Base-by-base conservation (phyloP, 2,888 invertebrate species). In the Pheosia tremula region DNA sequence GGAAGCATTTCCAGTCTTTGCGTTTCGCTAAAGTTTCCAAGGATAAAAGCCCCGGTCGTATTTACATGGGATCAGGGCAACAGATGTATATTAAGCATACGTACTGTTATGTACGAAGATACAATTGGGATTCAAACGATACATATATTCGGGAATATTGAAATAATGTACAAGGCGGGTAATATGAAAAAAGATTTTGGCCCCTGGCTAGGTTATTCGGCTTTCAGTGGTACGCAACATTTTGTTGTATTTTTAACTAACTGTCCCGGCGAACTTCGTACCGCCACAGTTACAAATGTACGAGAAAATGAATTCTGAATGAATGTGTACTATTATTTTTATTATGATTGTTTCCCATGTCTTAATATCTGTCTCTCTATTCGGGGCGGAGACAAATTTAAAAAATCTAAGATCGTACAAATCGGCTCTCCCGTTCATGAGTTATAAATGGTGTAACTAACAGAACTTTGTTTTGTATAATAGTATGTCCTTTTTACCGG, bases 1-100 rank as follows among this genome's bases (percentile, higher is more conserved):
- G 77, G 77, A 80, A 80, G 79, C 76, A 79, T 75, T 74, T 74
- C 67, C 69, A 76, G 74, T 58, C 61, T 60, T 56, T 55, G 58
- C 60, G 66, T 73, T 73, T 66, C 62, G 62, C 68, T 67, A 67
- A 81, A 79, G 68, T 80, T 80, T 75, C 60, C 45, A 67, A 56
- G 72, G 78, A 80, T 79, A 75, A 79, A 74, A 67, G 61, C 53
- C 55, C 56, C 47, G 59, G 61, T 72, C 63, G 71, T 78, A 75
- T 75, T 69, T 68, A 71, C 69, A 75, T 45, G 63, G 62, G 59
- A 71, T 68, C 63, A 63, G 61, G 61, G 38, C 57, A 58, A 66
- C 56, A 64, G 63, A 69, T 77, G 67, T 72, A 77, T 77, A 72
- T 66, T 74, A 64, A 66, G 36, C 36, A 36, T 56, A 43, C 6